Conservation (phyloP, 2,888 invertebrate species). For the Rhabditophanes sp. region DNA sequence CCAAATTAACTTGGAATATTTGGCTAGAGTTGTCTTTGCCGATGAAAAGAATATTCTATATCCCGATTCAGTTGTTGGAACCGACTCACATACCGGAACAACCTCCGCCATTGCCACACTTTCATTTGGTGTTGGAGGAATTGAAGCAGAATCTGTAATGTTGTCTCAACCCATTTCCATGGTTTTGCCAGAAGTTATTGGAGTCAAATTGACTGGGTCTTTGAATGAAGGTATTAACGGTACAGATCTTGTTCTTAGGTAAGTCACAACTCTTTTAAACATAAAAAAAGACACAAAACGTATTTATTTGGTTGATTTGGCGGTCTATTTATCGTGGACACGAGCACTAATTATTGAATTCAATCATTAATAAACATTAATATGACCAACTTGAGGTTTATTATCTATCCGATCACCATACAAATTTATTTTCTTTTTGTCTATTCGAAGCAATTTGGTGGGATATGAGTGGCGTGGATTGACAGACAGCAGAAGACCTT, state of each 20-base stretch:
- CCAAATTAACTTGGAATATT: constrained; percentile 77
- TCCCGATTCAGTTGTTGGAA: constrained; percentile 84
- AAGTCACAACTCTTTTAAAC: constrained; percentile 64
- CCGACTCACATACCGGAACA: constrained; percentile 98
- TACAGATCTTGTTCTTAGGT: constrained; percentile 87
- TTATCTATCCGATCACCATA: too few relatives aligned
- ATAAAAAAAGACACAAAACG: background rate
- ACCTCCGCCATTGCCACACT: too few relatives aligned
- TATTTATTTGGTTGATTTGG: background rate
- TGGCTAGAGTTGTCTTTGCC: constrained; percentile 17
- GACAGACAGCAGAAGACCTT: too few relatives aligned
- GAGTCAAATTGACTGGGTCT: constrained; percentile 69
- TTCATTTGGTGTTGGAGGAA: constrained; percentile 59
- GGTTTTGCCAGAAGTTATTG: constrained; percentile 85
- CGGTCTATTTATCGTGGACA: too few relatives aligned
- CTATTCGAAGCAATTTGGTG: too few relatives aligned
- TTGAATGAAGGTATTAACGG: constrained; percentile 71
- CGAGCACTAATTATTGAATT: too few relatives aligned
- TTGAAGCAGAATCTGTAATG: constrained; percentile 98
- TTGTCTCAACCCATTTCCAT: constrained; percentile 89
- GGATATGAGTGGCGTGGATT: too few relatives aligned
- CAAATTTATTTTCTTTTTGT: too few relatives aligned
- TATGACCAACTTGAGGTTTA: too few relatives aligned
- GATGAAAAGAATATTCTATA: constrained; percentile 52
- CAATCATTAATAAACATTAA: too few relatives aligned